A percentile compares a stretch with the other conserved stretches of the same genome.
Evolutionary conservation across 1,140 invertebrate species (phyloP).

Genomic region (Oryctes rhinoceros): DNA sequence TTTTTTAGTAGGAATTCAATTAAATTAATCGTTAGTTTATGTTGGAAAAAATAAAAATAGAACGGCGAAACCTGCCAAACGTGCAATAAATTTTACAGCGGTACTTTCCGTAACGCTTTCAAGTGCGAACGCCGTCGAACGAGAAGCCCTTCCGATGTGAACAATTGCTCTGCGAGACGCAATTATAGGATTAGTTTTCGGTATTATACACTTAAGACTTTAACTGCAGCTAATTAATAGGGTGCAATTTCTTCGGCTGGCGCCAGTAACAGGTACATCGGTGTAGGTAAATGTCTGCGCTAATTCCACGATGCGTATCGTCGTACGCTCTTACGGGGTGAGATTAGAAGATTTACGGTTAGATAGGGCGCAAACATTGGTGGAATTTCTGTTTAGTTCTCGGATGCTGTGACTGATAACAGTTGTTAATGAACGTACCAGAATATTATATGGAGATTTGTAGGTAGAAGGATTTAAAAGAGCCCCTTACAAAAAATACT

Average conservation of each 20-base stretch:
- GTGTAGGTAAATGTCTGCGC: not conserved
- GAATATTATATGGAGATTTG: not conserved
- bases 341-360: constrained; percentile 8
- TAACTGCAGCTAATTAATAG: constrained; percentile 7
- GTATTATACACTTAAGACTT: not conserved
- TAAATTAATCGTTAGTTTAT: no score
- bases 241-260: constrained; percentile 2
- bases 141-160: not conserved
- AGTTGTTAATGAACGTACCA: not conserved
- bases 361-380: not conserved
- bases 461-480: no score
- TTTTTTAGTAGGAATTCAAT: no score
- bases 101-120: not conserved
- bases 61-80: not conserved
- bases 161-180: not conserved
- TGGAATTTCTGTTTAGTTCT: not conserved
- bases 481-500: no score
- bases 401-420: not conserved
- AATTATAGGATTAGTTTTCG: not conserved
- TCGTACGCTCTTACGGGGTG: not conserved
- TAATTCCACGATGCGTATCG: constrained; percentile 1
- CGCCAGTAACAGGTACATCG: constrained; percentile 6
- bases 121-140: not conserved
- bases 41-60: not conserved
- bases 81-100: not conserved